phyloP scores from a whole-genome alignment of 2,888 invertebrate species.

The Leptarthrus brevirostris region DNA sequence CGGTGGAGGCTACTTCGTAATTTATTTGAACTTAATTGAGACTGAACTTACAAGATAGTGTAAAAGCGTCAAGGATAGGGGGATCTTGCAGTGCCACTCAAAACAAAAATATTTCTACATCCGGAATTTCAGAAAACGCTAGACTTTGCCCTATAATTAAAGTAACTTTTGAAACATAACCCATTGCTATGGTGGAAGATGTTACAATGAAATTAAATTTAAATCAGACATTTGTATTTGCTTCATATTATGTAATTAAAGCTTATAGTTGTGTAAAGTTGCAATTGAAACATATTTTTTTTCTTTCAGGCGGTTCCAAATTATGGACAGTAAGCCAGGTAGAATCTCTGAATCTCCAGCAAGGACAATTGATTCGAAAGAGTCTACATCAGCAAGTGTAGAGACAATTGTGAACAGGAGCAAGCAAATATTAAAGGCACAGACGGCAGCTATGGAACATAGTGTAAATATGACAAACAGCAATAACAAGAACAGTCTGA shows the following conservation, averaged over 20 bases:
- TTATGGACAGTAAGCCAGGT: constrained; percentile 5
- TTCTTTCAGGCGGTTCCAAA: constrained; percentile 7
- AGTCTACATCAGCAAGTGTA: constrained; percentile 64
- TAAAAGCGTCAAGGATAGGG: background rate
- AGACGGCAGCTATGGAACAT: constrained; percentile 60
- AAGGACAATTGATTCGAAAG: constrained; percentile 64
- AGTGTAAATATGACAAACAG: constrained; percentile 62
- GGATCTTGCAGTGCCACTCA: background rate
- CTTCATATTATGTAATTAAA: too few species aligned
- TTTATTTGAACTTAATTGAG: background rate
- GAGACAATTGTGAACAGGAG: constrained; percentile 65
- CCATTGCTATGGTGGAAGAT: background rate
- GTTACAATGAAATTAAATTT: too few species aligned
- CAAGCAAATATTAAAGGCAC: constrained; percentile 57
- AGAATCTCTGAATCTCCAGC: constrained; percentile 62
- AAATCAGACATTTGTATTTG: too few species aligned
- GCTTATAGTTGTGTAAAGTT: too few species aligned
- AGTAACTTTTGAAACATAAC: background rate
- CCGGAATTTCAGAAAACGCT: background rate
- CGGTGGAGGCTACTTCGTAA: background rate
- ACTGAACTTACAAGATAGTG: background rate
- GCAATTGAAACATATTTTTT: background rate
- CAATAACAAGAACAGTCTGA: constrained; percentile 60
- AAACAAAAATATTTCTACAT: background rate
- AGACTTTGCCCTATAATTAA: background rate